phyloP scores from a whole-genome alignment of 2,888 invertebrate genomes.

The Malthinus flaveolus region DNA sequence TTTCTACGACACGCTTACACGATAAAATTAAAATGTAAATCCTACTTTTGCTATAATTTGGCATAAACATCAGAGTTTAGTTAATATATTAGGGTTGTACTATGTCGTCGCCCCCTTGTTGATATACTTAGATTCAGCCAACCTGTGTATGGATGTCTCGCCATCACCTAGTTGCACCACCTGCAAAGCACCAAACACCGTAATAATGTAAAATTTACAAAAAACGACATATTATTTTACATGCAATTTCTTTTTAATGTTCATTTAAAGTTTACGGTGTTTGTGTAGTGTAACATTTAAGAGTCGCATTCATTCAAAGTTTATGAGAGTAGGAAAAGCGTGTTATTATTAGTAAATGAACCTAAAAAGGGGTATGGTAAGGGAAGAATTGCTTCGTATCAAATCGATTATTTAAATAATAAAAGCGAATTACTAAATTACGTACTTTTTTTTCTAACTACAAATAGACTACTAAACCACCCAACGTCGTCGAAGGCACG shows the following conservation, averaged over 20 bases:
- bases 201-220: constrained; percentile 39
- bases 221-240: constrained; percentile 3
- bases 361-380: too few species aligned
- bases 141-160: constrained; percentile 52
- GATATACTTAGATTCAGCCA: constrained; percentile 57
- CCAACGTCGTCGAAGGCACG: too few species aligned
- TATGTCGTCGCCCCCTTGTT: constrained; percentile 49
- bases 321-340: background rate
- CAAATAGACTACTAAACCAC: too few species aligned
- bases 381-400: too few species aligned
- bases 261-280: constrained; percentile 4
- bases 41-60: constrained; percentile 1
- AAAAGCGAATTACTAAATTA: too few species aligned
- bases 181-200: constrained; percentile 56
- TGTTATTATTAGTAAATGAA: too few species aligned
- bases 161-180: constrained; percentile 54
- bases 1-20: background rate
- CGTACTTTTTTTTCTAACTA: too few species aligned
- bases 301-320: background rate
- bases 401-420: too few species aligned
- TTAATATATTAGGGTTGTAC: constrained; percentile 17
- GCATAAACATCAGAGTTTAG: constrained; percentile 19
- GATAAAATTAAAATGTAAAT: constrained; percentile 1
- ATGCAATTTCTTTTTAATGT: constrained; percentile 9
- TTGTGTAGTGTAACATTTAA: background rate